Evolutionary conservation across 2,113 vertebrate species (phyloP), one percentile per base, ranked within the genome.

Genomic region (Pungitius pungitius): DNA sequence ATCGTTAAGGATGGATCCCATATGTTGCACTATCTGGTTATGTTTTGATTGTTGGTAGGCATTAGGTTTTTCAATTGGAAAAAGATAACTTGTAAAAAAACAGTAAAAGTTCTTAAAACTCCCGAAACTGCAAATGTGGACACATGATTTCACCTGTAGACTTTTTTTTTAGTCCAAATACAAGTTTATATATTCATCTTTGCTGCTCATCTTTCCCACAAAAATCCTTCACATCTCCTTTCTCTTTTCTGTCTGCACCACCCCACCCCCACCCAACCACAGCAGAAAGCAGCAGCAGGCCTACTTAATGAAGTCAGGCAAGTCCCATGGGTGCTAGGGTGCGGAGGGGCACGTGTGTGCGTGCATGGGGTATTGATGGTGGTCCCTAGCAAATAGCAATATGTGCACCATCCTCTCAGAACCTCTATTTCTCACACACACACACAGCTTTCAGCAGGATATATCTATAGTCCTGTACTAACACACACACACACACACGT

Each of bases 221-320:
- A 64, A 70, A 60, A 54, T 47, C 15, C 11, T 1, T 17, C 43
- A 45, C 30, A 43, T 66, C 51, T 52, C 45, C 13, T 51, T 68
- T 51, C 43, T 71, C 40, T 12, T 55, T 43, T 51, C 33, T 35
- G 33, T 63, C 55, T 12, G 20, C 14, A 68, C 56, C 11, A n/a
- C 57, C 45, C 64, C 43, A 35, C 72, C 66, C 73, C 68, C 68
- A 70, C 30, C 65, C 63, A 12, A 39, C 59, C 42, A 47, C 63
- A 75, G 33, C 82, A 79, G 78, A 88, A 78, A 81, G 69, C 61
- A 73, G 76, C 80, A 85, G 80, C 80, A 74, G 75, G 83, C 80
- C 81, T 68, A 43, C 79, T 85, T 89, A 90, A 85, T 87, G 84
- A 87, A 88, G 85, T 69, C 80, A 82, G 78, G 52, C 39, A 67